Evolutionary conservation across 2,797 vertebrate species (phyloP), one percentile per base, ranked within the genome.

Genomic region (Chelidonichthys spinosus): DNA sequence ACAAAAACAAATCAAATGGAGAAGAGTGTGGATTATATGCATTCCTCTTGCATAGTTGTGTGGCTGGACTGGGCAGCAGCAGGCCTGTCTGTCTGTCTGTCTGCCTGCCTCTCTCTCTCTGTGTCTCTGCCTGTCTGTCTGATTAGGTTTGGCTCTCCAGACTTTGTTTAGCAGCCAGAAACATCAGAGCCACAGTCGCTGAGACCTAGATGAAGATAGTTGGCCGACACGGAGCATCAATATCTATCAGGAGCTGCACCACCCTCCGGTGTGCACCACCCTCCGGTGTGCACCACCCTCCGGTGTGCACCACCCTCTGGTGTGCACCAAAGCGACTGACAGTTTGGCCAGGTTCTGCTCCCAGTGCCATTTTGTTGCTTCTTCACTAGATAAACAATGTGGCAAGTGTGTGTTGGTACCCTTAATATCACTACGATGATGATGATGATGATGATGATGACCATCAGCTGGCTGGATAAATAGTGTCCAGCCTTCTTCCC

Each of bases 31-130:
- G 85, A 93, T 92, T 90, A 83, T 92, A 93, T 93, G 94, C 92
- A 92, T 94, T 94, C 91, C 90, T 91, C 92, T 96, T 95, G 95
- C 95, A 96, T 96, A 96, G 95, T 94, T 95, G 84, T 89, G 89
- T 82, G 85, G 92, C 92, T 92, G 85, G 82, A 89, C 85, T 86
- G 86, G 89, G 87, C 88, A 87, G 85, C 87, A 87, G 89, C 25
- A 25, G 25, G 90, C 90, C 92, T 73, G 25, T 92, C 86, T 82
- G 85, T 78, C 88, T 84, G 89, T 83, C 72, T 85, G 90, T 90
- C 92, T 73, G 88, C 92, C 86, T 82, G 85, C 78, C 88, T 84
- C 88, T 83, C 72, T 85, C n/a, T n/a, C n/a, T 78, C 88, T 84
- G 89, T 83, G 69, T 85, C 90, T 90, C 92, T 73, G 88, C 92